Evolutionary conservation across 2,113 vertebrate species (phyloP).

Genomic region (Panurus biarmicus): DNA sequence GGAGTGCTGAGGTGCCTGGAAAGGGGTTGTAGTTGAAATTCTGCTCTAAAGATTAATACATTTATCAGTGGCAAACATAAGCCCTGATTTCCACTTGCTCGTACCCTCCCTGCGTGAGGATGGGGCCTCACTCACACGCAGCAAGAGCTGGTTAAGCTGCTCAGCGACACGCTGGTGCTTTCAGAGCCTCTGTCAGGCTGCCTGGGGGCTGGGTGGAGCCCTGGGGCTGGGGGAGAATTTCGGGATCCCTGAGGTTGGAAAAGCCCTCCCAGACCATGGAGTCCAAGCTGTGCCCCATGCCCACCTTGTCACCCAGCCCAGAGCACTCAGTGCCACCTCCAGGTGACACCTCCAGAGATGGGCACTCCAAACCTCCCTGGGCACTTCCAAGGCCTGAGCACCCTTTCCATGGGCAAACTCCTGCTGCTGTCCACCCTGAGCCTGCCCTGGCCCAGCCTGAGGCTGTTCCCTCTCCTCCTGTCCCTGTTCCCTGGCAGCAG

Average conservation of each 20-base stretch:
- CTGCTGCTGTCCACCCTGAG: background rate
- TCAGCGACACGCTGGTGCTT: background rate
- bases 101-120: background rate
- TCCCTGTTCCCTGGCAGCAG: background rate
- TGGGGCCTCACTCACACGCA: background rate
- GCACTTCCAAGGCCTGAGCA: background rate
- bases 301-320: background rate
- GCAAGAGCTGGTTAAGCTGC: background rate
- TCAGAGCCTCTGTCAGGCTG: background rate
- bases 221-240: background rate
- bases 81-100: slow-evolving; percentile 10
- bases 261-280: accelerated
- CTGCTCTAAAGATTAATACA: slow-evolving; percentile 53
- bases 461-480: background rate
- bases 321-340: background rate
- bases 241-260: background rate
- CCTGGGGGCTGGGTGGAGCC: background rate
- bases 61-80: slow-evolving; percentile 66
- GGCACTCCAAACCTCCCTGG: background rate
- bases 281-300: accelerated
- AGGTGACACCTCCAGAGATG: background rate
- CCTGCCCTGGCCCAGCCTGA: background rate
- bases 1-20: slow-evolving; percentile 30
- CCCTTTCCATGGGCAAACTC: background rate
- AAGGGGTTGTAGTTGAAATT: slow-evolving; percentile 52